phyloP scores from a whole-genome alignment of 2,113 vertebrate genomes.

The Phaethon lepturus region DNA sequence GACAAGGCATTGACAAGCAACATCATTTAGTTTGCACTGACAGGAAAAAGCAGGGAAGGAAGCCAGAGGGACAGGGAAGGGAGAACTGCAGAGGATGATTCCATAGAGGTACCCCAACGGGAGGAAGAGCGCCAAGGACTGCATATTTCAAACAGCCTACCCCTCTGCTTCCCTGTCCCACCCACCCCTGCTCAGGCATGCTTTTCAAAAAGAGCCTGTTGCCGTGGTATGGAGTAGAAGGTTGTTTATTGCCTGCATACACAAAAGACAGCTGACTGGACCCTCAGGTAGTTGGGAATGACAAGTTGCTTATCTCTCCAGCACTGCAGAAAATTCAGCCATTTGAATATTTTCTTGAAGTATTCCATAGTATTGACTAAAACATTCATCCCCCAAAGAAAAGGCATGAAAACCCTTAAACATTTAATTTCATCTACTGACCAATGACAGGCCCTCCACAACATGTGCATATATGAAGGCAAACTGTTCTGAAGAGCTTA shows the following conservation, averaged over 20 bases:
- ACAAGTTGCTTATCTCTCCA: not conserved
- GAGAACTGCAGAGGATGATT: not conserved
- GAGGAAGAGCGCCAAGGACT: not conserved
- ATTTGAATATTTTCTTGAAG: not conserved
- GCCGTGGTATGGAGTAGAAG: not conserved
- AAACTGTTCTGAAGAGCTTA: not conserved
- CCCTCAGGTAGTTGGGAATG: not conserved
- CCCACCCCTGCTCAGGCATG: rapidly evolving
- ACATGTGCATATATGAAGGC: not conserved
- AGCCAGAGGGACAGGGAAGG: not conserved
- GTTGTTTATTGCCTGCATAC: not conserved
- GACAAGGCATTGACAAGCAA: not conserved
- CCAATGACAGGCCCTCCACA: not conserved
- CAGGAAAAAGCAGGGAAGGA: not conserved
- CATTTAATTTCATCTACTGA: not conserved
- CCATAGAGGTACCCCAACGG: not conserved
- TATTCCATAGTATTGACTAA: not conserved
- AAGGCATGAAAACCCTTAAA: not conserved
- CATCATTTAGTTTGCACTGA: not conserved
- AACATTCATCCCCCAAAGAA: not conserved
- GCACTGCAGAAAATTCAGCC: not conserved
- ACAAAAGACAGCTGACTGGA: not conserved
- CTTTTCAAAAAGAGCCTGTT: not conserved
- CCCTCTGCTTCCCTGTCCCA: not conserved
- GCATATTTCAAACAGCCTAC: rapidly evolving